Conservation (phyloP, 2,797 vertebrate genomes). For the Argya squamiceps region DNA sequence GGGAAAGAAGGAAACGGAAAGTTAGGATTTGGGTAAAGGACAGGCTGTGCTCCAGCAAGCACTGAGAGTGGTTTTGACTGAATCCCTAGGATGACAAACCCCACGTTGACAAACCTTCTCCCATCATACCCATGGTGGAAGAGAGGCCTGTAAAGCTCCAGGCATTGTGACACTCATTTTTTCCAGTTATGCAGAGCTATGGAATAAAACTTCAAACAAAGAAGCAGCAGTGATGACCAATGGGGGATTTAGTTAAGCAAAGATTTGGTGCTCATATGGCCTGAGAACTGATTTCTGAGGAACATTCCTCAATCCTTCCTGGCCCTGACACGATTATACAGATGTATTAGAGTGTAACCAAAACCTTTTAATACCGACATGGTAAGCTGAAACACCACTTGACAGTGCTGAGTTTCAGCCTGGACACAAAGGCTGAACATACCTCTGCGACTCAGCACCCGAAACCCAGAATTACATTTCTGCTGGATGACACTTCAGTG, state of each 20-base stretch:
- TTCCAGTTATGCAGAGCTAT: neutral
- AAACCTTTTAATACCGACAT: neutral
- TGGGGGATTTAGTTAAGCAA: neutral
- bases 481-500: constrained; percentile 50
- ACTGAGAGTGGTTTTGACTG: neutral
- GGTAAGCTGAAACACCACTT: constrained; percentile 23
- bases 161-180: neutral
- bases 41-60: neutral
- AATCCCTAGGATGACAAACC: fast-evolving
- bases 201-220: neutral
- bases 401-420: constrained; percentile 46
- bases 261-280: neutral
- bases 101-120: neutral
- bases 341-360: constrained; percentile 50
- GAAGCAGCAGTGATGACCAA: neutral
- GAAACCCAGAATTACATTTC: constrained; percentile 58
- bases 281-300: constrained; percentile 17
- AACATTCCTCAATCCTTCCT: neutral
- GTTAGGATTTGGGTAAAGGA: neutral
- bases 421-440: constrained; percentile 46
- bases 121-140: neutral
- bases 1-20: neutral
- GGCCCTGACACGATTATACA: neutral
- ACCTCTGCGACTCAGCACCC: neutral
- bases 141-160: neutral